Conservation (phyloP, 2,888 invertebrate species). For the Bugula neritina region DNA sequence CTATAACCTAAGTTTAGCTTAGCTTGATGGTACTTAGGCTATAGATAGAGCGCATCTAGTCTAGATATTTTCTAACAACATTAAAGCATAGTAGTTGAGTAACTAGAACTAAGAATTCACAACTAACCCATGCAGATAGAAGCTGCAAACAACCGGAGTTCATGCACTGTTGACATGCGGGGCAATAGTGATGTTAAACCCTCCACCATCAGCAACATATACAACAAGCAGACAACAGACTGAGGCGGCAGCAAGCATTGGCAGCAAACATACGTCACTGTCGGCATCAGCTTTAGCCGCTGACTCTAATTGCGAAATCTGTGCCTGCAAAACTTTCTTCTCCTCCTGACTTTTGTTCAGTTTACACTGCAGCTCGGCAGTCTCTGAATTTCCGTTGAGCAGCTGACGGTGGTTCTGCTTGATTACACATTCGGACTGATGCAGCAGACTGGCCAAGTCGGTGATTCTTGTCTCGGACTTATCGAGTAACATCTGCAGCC, state of each 20-base stretch:
- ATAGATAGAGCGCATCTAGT: no score
- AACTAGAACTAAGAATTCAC: no score
- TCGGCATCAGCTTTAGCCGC: background rate
- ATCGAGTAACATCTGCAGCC: background rate
- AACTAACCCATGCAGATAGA: no score
- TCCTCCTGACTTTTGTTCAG: background rate
- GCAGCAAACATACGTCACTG: background rate
- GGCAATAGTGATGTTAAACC: background rate
- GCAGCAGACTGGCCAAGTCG: conserved; percentile 8
- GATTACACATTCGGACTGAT: conserved; percentile 2
- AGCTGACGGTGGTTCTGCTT: background rate
- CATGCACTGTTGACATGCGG: background rate
- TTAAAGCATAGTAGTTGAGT: no score
- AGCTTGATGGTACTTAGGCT: no score
- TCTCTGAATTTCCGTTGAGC: background rate
- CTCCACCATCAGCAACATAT: background rate
- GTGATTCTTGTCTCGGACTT: conserved; percentile 7
- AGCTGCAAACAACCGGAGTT: no score
- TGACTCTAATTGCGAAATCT: background rate
- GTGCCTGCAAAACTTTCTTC: background rate
- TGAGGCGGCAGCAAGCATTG: no score
- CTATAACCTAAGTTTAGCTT: no score
- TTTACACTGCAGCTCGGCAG: background rate
- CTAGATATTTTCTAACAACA: no score
- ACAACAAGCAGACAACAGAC: background rate